These are phyloP conservation scores for Xiphophorus hellerii DNA, from an alignment of 2,113 vertebrate species.

Conservation along the genomic window DNA sequence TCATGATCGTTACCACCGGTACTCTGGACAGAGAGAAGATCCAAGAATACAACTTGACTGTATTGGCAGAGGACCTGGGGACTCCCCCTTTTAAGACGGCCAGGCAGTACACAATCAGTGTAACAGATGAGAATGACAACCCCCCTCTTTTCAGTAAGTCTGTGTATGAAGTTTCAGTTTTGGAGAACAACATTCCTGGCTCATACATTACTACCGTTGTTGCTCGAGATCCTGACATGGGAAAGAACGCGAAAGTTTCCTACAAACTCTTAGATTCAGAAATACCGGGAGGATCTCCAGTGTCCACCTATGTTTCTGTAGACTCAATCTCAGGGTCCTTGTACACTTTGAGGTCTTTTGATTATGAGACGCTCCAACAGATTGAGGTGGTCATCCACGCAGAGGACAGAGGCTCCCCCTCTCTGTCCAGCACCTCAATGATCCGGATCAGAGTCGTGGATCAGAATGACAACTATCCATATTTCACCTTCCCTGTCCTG, in stretches of 20 bases:
- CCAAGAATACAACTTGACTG: constrained; percentile 80
- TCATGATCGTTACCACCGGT: constrained; percentile 78
- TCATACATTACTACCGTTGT: constrained; percentile 79
- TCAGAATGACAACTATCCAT: constrained; percentile 76
- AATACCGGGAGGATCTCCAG: constrained; percentile 25
- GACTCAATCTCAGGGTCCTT: constrained; percentile 71
- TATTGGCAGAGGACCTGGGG: constrained; percentile 80
- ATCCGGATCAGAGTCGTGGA: constrained; percentile 74
- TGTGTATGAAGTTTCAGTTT: constrained; percentile 76
- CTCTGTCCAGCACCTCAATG: constrained; percentile 53
- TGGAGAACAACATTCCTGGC: constrained; percentile 82
- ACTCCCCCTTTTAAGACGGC: constrained; percentile 77
- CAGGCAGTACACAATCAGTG: constrained; percentile 77
- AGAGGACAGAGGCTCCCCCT: constrained; percentile 67
- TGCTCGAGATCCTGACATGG: constrained; percentile 76
- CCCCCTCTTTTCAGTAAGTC: constrained; percentile 76
- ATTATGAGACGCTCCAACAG: constrained; percentile 68
- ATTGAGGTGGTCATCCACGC: constrained; percentile 72
- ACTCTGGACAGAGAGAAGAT: constrained; percentile 78
- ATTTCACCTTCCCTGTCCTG: constrained; percentile 67
- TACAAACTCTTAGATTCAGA: constrained; percentile 75
- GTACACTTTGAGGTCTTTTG: constrained; percentile 68
- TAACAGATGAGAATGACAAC: constrained; percentile 83
- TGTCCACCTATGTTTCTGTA: constrained; percentile 71
- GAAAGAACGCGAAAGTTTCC: constrained; percentile 70